Evolutionary conservation across 2,888 invertebrate genomes (phyloP), one percentile per base, ranked within the genome.

Genomic region (Formica aserva): DNA sequence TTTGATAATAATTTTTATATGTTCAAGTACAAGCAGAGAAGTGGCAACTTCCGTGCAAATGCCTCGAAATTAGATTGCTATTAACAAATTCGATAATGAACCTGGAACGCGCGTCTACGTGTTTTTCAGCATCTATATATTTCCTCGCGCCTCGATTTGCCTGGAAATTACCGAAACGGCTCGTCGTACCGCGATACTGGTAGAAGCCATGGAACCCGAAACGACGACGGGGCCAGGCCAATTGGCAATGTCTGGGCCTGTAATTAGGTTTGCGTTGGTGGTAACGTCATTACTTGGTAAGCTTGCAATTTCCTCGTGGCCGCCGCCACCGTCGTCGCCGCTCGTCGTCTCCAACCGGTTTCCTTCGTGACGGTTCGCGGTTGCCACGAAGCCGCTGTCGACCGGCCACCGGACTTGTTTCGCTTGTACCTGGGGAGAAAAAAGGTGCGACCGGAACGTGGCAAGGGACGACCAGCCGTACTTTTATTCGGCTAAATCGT

Each of bases 211-310:
- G 48, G 60, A 87, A 87, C 60, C 84, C 85, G 77, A 87, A 91
- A 89, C 74, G 85, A 89, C 74, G 85, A 52, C 67, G 85, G 89
- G 76, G 26, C 55, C 63, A 38, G 69, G 60, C 89, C 91, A 91
- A 93, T 94, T 93, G 92, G 89, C 91, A 92, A 92, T 92, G 93
- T 93, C 92, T 92, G 91, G 92, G 88, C 91, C 89, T 92, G 92
- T 93, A 94, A 94, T 94, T 93, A 92, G 91, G 90, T 94, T 93
- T 92, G 87, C 91, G 91, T 92, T 91, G 90, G 89, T 89, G 89
- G 91, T 93, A 93, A 94, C 91, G 86, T 91, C 88, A 88, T 94
- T 93, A 93, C 90, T 88, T 84, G 88, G 91, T 92, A 92, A 93
- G 88, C 92, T 91, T 91, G 93, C 93, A 94, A 93, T 94, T 94